phyloP scores from a whole-genome alignment of 1,140 invertebrate species.

The Cotesia glomerata region DNA sequence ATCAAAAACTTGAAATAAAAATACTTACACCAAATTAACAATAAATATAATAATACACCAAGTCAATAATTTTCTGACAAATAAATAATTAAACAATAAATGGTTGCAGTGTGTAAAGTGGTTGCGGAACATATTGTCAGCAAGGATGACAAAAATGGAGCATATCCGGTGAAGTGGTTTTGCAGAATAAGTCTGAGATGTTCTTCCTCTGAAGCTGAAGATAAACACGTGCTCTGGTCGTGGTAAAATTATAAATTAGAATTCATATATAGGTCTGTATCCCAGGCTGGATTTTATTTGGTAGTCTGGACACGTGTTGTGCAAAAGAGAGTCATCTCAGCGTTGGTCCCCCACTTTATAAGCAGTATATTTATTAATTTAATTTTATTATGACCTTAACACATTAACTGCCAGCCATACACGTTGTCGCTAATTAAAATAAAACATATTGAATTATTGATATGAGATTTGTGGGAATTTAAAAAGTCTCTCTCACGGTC shows the following conservation, averaged over 20 bases:
- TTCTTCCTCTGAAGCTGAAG: not conserved
- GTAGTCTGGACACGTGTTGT: slow-evolving; percentile 37
- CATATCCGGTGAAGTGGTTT: slow-evolving; percentile 11
- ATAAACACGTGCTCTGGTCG: slow-evolving; percentile 11
- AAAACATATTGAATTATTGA: not conserved
- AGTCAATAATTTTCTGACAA: too few species aligned
- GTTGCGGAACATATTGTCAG: slow-evolving; percentile 1
- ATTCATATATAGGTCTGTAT: slow-evolving; percentile 1
- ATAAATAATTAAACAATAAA: too few species aligned
- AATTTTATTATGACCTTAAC: slow-evolving; percentile 13
- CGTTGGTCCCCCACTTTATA: slow-evolving; percentile 31
- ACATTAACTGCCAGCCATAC: not conserved
- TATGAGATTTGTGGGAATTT: not conserved
- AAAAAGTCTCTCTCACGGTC: not conserved
- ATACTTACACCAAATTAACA: too few species aligned
- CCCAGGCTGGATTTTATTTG: slow-evolving; percentile 29
- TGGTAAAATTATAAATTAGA: not conserved
- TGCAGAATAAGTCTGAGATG: not conserved
- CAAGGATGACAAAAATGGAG: slow-evolving; percentile 3
- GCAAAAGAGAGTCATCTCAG: slow-evolving; percentile 28
- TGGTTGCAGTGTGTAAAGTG: not conserved
- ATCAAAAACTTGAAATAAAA: too few species aligned
- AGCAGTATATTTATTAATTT: slow-evolving; percentile 8
- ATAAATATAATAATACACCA: too few species aligned
- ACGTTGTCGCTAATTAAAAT: not conserved